A percentile compares a stretch with the other conserved stretches of the same genome.
These are phyloP conservation scores for Cinclus cinclus DNA, from an alignment of 2,113 vertebrate species.

Conservation along the genomic window DNA sequence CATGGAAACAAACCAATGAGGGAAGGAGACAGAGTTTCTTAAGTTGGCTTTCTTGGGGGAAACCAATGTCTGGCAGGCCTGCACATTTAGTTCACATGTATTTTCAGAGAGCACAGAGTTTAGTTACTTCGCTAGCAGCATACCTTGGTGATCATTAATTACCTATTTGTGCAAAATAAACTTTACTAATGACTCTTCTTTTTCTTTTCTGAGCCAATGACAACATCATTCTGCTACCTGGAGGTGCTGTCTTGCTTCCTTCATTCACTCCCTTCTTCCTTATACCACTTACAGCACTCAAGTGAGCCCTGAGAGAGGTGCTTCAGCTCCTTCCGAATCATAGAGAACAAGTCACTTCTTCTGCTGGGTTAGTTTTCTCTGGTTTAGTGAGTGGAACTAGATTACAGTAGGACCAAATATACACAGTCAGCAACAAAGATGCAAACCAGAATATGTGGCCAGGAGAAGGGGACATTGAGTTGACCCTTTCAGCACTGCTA, in stretches of 20 bases:
- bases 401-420: neutral
- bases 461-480: neutral
- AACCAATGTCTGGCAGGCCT: neutral
- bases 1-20: neutral
- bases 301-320: neutral
- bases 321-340: neutral
- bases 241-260: neutral
- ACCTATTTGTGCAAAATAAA: neutral
- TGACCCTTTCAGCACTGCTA: neutral
- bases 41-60: neutral
- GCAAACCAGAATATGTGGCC: neutral
- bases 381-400: neutral
- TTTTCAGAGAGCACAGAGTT: neutral
- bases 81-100: neutral
- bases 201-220: neutral
- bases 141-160: neutral
- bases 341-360: neutral
- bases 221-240: neutral
- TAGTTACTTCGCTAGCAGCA: neutral
- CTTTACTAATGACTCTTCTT: neutral
- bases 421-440: neutral
- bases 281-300: rapidly evolving
- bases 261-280: neutral
- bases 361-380: neutral
- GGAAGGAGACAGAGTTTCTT: neutral